These are phyloP conservation scores for Cosmia pyralina DNA, from an alignment of 2,888 invertebrate genomes.

Conservation along the genomic window DNA sequence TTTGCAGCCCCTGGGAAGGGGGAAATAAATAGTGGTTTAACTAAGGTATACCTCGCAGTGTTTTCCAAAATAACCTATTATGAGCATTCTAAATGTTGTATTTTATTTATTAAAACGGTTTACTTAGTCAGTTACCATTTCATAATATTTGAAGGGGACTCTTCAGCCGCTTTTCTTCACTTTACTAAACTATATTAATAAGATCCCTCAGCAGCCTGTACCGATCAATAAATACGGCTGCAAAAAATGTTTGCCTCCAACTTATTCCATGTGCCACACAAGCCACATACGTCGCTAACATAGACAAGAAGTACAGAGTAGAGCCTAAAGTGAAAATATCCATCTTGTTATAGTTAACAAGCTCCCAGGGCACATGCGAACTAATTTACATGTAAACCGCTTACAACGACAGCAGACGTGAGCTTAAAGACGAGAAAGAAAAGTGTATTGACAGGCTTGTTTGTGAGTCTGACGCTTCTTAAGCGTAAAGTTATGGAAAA, in stretches of 20 bases:
- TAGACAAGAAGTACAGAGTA: conserved; percentile 13
- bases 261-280: neutral
- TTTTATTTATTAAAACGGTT: neutral
- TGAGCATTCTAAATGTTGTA: no score
- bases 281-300: neutral
- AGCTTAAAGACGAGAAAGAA: conserved; percentile 35
- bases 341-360: conserved; percentile 63
- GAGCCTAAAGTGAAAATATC: conserved; percentile 31
- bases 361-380: conserved; percentile 39
- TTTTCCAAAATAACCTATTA: neutral
- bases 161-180: neutral
- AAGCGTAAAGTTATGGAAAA: neutral
- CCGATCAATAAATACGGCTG: neutral
- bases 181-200: no score
- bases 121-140: neutral
- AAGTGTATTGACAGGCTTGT: conserved; percentile 20
- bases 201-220: no score
- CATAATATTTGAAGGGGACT: neutral
- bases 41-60: neutral
- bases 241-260: neutral
- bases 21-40: no score
- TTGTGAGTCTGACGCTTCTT: neutral
- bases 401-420: conserved; percentile 55
- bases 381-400: conserved; percentile 69
- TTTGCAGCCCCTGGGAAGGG: no score